Evolutionary conservation across 2,113 vertebrate genomes (phyloP), one percentile per base, ranked within the genome.

Genomic region (Lynx canadensis): DNA sequence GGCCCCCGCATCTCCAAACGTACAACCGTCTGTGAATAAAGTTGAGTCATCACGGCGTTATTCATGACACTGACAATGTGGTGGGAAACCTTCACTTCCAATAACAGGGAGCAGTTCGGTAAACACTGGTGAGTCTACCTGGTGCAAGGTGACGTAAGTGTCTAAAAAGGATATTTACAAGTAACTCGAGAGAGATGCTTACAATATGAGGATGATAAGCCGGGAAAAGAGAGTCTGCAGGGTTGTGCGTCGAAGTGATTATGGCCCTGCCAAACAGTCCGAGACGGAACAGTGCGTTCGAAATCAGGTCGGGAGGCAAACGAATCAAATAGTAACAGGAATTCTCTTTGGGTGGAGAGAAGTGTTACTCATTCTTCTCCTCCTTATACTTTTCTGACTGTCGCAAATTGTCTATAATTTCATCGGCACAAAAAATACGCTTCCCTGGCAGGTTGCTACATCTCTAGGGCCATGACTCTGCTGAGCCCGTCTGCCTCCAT

Each of bases 151-250:
- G 16, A 41, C 14, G 71, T 66, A 82, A 97, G 13, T 81, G 74
- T 92, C 95, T 84, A 25, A 55, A 69, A 84, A 52, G 66, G 38
- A 41, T 66, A 41, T 95, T 82, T 80, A 79, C 68, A 52, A 88
- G 33, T 2, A 60, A 78, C 65, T 86, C 23, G 13, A 50, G 74
- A 76, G 25, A 83, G 52, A 6, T 18, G 38, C 31, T 48, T 15
- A 78, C 3, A 82, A 73, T 25, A 31, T 2, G 21, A 36, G 2
- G 27, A 45, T 25, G 55, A 76, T 15, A 52, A 73, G 41, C 33
- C 38, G 33, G 19, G 48, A 0, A 16, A 33, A 27, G 7, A 23
- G 18, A 16, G 31, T 48, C 74, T 33, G 3, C 12, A 4, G 41
- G 12, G 16, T 14, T 87, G 73, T 79, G 4, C 45, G 23, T 16